Conservation (phyloP, 2,888 invertebrate species). For the Cantharis lateralis region DNA sequence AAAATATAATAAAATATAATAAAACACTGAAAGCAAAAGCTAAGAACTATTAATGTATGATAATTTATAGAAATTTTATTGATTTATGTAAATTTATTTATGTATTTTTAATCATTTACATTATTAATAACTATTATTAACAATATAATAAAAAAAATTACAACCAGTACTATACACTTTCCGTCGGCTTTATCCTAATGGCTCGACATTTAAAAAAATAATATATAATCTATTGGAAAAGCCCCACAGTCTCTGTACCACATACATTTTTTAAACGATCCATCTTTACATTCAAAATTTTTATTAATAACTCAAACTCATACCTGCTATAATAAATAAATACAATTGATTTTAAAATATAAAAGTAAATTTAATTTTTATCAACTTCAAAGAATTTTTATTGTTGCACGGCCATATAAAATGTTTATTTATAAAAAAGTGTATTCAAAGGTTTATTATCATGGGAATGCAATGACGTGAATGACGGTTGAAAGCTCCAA, state of each 20-base stretch:
- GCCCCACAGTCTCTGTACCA: background rate
- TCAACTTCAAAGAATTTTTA: conserved; percentile 21
- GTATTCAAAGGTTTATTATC: conserved; percentile 34
- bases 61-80: background rate
- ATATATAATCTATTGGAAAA: background rate
- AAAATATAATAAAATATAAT: background rate
- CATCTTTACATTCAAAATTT: background rate
- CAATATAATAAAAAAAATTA: background rate
- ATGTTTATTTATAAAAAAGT: conserved; percentile 26
- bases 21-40: background rate
- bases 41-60: background rate
- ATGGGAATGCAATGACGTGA: conserved; percentile 43
- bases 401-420: conserved; percentile 21
- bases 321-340: background rate
- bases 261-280: background rate
- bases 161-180: background rate
- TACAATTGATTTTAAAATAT: conserved; percentile 1
- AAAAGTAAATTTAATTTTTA: background rate
- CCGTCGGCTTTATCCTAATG: background rate
- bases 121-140: background rate
- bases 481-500: conserved; percentile 44
- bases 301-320: background rate
- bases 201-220: background rate
- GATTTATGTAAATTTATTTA: background rate
- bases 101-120: background rate